Evolutionary conservation across 1,140 invertebrate genomes (phyloP), one percentile per base, ranked within the genome.

Genomic region (Epicauta chinensis): DNA sequence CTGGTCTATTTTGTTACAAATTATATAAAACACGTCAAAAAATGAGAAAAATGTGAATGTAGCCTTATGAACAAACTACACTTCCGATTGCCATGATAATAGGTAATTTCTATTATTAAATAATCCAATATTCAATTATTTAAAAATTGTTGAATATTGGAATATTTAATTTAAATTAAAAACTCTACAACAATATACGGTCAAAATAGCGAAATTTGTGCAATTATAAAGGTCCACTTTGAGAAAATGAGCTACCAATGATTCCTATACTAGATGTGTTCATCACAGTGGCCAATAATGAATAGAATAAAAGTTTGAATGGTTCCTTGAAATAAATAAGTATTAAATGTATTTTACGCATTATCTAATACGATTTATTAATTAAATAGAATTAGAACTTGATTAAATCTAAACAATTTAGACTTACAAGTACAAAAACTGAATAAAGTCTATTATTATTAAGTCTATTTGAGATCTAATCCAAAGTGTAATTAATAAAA

Each of bases 251-350:
- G 29, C 42, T 58, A 58, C 55, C 55, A 58, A 58, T 58, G 55
- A 58, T 58, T 58, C 55, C 55, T 58, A 57, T 13, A 51, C 16
- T 23, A 5, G 4, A 56, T 53, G 51, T 58, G 55, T 58, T 53
- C 51, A 53, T 41, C 12, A 16, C 16, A 51, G 51, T 53, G 46
- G 55, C 55, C 51, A 58, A 50, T 58, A 37, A 46, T 31, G 29
- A 30, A 44, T 56, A 56, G 39, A 31, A 30, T 51, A 35, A 45
- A 30, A 14, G 46, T 44, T 38, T 32, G 2, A 40, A 56, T 56
- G 54, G 53, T 56, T 56, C 54, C 54, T 56, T 40, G 17, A 31
- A 46, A 23, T 36, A 46, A 12, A 32, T 23, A 5, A 23, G 23
- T 23, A 23, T 23, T 23, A 23, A 23, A 23, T 14, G 11, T 39